A percentile compares a stretch with the other conserved stretches of the same genome.
Conservation (phyloP, 2,113 vertebrate species). For the Rhinolophus ferrumequinum region DNA sequence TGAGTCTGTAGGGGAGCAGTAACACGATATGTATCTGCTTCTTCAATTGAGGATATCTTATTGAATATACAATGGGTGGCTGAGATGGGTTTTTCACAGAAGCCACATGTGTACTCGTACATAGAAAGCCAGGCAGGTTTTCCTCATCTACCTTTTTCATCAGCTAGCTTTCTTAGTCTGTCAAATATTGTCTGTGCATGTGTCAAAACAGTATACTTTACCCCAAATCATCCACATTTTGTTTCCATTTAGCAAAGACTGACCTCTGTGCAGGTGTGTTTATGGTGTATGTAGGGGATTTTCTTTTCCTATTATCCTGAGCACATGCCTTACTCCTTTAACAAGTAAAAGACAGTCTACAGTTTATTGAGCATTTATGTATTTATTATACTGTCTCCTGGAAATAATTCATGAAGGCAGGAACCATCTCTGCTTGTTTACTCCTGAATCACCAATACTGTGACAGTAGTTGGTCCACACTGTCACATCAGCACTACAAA, state of each 20-base stretch:
- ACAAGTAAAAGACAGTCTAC: neutral
- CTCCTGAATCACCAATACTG: neutral
- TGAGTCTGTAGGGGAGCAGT: conserved; percentile 60
- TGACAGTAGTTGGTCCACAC: neutral
- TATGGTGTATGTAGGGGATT: neutral
- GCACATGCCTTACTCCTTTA: neutral
- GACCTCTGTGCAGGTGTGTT: neutral
- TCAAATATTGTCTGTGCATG: neutral
- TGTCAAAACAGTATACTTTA: conserved; percentile 40
- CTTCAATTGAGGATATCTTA: conserved; percentile 56
- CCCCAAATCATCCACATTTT: neutral
- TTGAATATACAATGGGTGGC: conserved; percentile 63
- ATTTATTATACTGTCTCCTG: neutral
- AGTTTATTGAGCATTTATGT: neutral
- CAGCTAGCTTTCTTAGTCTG: neutral
- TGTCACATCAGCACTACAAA: neutral
- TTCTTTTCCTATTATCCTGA: neutral
- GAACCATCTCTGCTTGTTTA: neutral
- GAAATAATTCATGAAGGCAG: neutral
- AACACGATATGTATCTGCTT: conserved; percentile 59
- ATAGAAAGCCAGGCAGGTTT: neutral
- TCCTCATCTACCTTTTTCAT: neutral
- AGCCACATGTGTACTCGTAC: neutral
- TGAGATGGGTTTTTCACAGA: conserved; percentile 35
- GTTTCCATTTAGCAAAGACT: conserved; percentile 20